Evolutionary conservation across 2,888 invertebrate species (phyloP).

Genomic region (Dermolepida albohirtum): DNA sequence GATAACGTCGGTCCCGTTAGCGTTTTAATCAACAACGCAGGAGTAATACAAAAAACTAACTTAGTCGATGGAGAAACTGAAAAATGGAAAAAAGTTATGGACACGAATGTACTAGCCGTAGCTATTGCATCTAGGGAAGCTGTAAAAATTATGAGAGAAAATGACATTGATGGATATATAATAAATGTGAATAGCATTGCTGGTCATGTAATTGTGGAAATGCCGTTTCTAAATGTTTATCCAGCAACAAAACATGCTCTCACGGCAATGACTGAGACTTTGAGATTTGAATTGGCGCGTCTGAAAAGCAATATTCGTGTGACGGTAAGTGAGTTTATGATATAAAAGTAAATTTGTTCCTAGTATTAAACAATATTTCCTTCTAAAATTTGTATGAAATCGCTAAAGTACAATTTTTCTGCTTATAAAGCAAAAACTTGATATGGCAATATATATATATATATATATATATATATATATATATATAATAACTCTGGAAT

Average conservation of each 20-base stretch:
- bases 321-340: conserved; percentile 39
- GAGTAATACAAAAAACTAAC: conserved; percentile 41
- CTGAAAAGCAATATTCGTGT: conserved; percentile 43
- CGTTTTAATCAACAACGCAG: conserved; percentile 52
- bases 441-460: too few species aligned
- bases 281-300: conserved; percentile 46
- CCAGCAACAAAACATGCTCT: conserved; percentile 48
- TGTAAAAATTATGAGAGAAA: conserved; percentile 46
- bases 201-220: conserved; percentile 45
- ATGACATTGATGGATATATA: conserved; percentile 49
- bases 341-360: too few species aligned
- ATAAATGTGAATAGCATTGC: conserved; percentile 50
- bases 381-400: too few species aligned
- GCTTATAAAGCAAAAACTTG: too few species aligned
- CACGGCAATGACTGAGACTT: conserved; percentile 47
- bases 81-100: conserved; percentile 45
- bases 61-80: conserved; percentile 46
- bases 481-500: too few species aligned
- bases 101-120: conserved; percentile 47
- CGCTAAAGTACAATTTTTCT: too few species aligned
- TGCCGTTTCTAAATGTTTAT: conserved; percentile 45
- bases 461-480: too few species aligned
- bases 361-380: too few species aligned
- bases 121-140: conserved; percentile 49
- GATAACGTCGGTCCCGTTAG: conserved; percentile 50